Evolutionary conservation across 2,888 invertebrate species (phyloP).

Genomic region (Macrophya alboannulata): DNA sequence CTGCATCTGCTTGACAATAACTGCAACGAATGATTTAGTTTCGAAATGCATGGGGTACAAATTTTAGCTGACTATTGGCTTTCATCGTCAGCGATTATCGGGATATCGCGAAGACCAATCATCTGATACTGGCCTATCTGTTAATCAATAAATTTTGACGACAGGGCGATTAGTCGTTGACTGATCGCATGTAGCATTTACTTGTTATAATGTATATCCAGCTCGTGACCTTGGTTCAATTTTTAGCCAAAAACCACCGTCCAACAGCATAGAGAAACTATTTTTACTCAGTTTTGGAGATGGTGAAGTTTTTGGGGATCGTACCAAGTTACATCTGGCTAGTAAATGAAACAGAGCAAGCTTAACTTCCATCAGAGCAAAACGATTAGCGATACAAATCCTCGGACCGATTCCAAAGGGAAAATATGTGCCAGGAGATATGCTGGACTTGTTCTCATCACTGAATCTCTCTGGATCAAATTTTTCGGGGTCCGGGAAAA

Average conservation of each 20-base stretch:
- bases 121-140: background rate
- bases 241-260: constrained; percentile 74
- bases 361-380: constrained; percentile 79
- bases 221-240: background rate
- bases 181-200: too few relatives aligned
- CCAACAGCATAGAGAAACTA: constrained; percentile 69
- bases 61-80: background rate
- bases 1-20: too few relatives aligned
- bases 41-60: too few relatives aligned
- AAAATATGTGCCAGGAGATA: constrained; percentile 80
- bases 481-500: constrained; percentile 82
- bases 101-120: background rate
- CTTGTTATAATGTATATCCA: too few relatives aligned
- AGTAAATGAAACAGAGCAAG: constrained; percentile 76
- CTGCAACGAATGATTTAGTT: too few relatives aligned
- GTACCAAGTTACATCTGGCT: constrained; percentile 72
- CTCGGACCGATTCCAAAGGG: constrained; percentile 85
- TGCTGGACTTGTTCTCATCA: constrained; percentile 82
- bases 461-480: constrained; percentile 84
- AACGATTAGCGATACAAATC: constrained; percentile 83
- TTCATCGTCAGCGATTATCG: background rate
- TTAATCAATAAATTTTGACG: background rate
- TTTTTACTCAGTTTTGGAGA: constrained; percentile 75
- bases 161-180: background rate
- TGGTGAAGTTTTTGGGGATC: constrained; percentile 76